phyloP scores from a whole-genome alignment of 2,113 vertebrate species.

The Peromyscus leucopus region DNA sequence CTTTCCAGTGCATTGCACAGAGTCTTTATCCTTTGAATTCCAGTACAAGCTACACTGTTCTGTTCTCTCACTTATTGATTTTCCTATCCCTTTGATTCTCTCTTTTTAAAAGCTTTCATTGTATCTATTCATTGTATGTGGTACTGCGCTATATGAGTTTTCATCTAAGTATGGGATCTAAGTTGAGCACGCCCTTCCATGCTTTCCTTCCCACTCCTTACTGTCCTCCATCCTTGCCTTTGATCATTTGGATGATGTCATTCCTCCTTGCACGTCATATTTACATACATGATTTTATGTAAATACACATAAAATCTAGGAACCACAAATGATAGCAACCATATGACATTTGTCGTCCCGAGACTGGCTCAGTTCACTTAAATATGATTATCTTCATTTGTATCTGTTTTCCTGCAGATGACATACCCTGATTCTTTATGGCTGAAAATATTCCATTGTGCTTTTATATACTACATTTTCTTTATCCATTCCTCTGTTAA shows the following conservation, averaged over 20 bases:
- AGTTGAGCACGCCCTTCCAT: background rate
- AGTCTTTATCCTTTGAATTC: background rate
- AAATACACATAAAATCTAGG: background rate
- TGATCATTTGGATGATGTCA: background rate
- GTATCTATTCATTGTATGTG: background rate
- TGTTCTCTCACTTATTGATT: background rate
- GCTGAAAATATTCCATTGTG: background rate
- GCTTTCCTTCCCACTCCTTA: too few species aligned
- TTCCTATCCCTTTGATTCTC: background rate
- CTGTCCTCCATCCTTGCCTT: background rate
- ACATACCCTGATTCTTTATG: background rate
- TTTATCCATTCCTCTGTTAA: background rate
- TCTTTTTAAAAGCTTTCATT: background rate
- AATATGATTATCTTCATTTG: background rate
- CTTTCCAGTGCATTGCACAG: background rate
- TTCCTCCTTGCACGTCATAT: background rate
- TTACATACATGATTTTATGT: background rate
- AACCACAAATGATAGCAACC: background rate
- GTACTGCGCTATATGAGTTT: background rate
- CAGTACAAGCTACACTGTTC: background rate
- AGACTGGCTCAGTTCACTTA: background rate
- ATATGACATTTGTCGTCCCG: background rate
- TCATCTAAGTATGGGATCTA: background rate
- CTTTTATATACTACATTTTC: background rate
- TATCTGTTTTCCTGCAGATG: background rate